Conservation (phyloP, 1,140 invertebrate species). For the Drosophila bifasciata region DNA sequence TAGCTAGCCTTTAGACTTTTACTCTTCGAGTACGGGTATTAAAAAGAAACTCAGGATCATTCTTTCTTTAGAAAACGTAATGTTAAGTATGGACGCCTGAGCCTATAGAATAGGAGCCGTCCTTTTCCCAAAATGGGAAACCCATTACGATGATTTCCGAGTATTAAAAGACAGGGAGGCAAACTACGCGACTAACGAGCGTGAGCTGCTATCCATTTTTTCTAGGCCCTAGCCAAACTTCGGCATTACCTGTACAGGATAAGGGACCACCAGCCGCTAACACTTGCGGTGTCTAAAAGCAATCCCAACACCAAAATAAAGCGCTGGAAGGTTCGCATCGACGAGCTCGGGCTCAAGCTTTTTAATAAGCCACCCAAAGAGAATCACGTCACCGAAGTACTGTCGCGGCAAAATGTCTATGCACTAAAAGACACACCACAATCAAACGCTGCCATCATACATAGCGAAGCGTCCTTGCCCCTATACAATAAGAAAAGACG, state of each 20-base stretch:
- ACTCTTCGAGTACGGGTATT: too few relatives aligned
- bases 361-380: not conserved
- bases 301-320: not conserved
- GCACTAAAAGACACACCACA: too few relatives aligned
- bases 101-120: not conserved
- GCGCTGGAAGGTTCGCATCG: not conserved
- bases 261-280: not conserved
- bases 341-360: not conserved
- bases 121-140: not conserved
- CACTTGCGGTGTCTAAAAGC: not conserved
- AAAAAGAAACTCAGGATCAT: not conserved
- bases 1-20: too few relatives aligned
- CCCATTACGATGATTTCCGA: not conserved
- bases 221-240: constrained; percentile 1
- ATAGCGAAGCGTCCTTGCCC: too few relatives aligned
- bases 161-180: not conserved
- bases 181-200: constrained; percentile 3
- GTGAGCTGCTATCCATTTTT: not conserved
- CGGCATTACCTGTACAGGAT: not conserved
- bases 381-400: too few relatives aligned
- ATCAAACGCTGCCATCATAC: too few relatives aligned
- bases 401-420: too few relatives aligned
- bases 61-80: not conserved
- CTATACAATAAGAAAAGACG: not conserved
- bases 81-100: constrained; percentile 6